A percentile compares a stretch with the other conserved stretches of the same genome.
phyloP scores from a whole-genome alignment of 2,888 invertebrate genomes.

The Scaptodrosophila latifasciaeformis region DNA sequence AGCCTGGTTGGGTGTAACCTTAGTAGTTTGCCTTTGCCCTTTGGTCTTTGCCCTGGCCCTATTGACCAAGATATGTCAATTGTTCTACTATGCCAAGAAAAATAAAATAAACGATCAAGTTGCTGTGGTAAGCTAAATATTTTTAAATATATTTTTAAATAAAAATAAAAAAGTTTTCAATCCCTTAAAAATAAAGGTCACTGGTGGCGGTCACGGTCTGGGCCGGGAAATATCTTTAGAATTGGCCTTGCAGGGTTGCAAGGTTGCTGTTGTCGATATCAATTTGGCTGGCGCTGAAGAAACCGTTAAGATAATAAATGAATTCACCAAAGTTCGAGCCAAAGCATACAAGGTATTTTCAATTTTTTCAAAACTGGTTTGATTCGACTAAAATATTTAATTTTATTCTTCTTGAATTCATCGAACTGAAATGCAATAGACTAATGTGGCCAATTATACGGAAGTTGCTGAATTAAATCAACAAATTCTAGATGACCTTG shows the following conservation, averaged over 20 bases:
- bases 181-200: conserved; percentile 59
- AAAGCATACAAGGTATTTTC: conserved; percentile 57
- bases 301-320: conserved; percentile 49
- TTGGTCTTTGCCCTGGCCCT: conserved; percentile 28
- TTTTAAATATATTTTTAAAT: neutral
- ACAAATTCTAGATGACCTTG: conserved; percentile 60
- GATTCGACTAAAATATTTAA: neutral
- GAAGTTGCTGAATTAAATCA: conserved; percentile 48
- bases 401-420: neutral
- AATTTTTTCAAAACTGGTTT: neutral
- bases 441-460: conserved; percentile 56
- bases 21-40: conserved; percentile 23
- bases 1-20: neutral
- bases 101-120: conserved; percentile 43
- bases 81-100: neutral
- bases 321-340: conserved; percentile 45
- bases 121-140: conserved; percentile 52
- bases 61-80: conserved; percentile 11
- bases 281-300: conserved; percentile 52
- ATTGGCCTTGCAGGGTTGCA: conserved; percentile 70
- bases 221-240: conserved; percentile 70
- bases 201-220: conserved; percentile 74
- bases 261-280: conserved; percentile 67
- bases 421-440: conserved; percentile 29
- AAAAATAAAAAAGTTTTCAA: neutral